These are phyloP conservation scores for Tinea pellionella DNA, from an alignment of 2,888 invertebrate genomes.

Conservation along the genomic window DNA sequence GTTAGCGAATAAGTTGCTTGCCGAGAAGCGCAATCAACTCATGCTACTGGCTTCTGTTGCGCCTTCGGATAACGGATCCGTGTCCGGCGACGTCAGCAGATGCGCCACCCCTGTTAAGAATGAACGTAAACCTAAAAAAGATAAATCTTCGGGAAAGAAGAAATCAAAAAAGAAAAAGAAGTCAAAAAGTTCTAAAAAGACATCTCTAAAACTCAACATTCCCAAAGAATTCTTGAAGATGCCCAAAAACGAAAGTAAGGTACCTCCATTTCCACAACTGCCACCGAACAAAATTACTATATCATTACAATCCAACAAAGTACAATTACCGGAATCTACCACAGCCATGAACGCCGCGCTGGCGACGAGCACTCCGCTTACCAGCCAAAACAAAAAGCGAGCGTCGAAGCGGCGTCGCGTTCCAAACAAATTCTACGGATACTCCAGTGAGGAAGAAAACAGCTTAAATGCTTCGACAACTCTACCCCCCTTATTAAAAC, in stretches of 20 bases:
- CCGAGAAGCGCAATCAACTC: constrained; percentile 79
- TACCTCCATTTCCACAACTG: constrained; percentile 28
- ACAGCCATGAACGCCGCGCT: constrained; percentile 23
- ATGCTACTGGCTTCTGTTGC: constrained; percentile 72
- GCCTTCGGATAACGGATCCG: constrained; percentile 68
- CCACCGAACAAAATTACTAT: constrained; percentile 60
- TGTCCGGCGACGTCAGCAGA: constrained; percentile 72
- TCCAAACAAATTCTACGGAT: constrained; percentile 89
- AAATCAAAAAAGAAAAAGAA: constrained; percentile 68
- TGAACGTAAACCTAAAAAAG: constrained; percentile 42
- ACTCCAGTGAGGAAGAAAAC: constrained; percentile 85
- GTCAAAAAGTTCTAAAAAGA: constrained; percentile 71
- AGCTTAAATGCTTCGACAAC: constrained; percentile 21
- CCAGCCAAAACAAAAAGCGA: constrained; percentile 62
- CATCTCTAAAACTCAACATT: constrained; percentile 71
- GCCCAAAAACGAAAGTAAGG: constrained; percentile 30
- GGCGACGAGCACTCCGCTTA: constrained; percentile 19
- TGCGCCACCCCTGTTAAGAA: constrained; percentile 71
- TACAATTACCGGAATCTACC: constrained; percentile 54
- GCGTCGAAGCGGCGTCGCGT: constrained; percentile 84
- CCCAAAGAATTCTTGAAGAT: constrained; percentile 59
- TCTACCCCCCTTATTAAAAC: constrained; percentile 58
- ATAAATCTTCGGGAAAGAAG: constrained; percentile 35
- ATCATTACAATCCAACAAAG: constrained; percentile 62
- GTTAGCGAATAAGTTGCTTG: constrained; percentile 77